Evolutionary conservation across 2,888 invertebrate genomes (phyloP), one percentile per base, ranked within the genome.

Genomic region (Zootermopsis nevadensis): DNA sequence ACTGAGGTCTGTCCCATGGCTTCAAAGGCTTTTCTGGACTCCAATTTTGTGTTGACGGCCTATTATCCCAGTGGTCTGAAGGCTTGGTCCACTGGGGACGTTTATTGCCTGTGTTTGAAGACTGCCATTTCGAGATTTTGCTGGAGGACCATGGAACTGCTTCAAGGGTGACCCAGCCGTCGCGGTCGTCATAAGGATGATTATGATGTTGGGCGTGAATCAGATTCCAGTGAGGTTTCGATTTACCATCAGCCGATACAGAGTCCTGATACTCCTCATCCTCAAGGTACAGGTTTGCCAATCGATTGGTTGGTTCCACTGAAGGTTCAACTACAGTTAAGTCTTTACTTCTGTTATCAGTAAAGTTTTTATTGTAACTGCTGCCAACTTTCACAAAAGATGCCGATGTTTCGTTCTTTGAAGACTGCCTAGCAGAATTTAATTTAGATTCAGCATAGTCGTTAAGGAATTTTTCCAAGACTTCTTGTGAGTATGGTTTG

Each of bases 71-170:
- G 27, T 60, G 8, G n/a, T 55, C 33, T 4, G n/a, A 33, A 31
- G 53, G 55, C 30, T 55, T 80, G 82, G 55, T 33, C 77, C 35
- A 83, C 83, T 82, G 77, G 31, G 60, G 55, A 77, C 84, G 38
- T 77, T 91, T 89, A 82, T 89, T 88, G 86, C 88, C 89, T 30
- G 90, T 90, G 91, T 15, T 91, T 90, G 93, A 93, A 0, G 94
- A 93, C 87, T 95, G 94, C 95, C 95, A 95, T 88, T 95, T 95
- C 2, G 95, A 94, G 85, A 95, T 94, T 89, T 95, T 95, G 86
- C 95, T 95, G 22, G 94, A 92, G 0, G 95, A 95, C 95, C 95
- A 95, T 0, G 95, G 95, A 7, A 95, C 92, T 7, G 93, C 95
- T 86, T 95, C 95, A 82, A 95, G 88, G 1, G 94, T 93, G 0